phyloP scores from a whole-genome alignment of 1,140 invertebrate genomes.

The Branchinecta lynchi region DNA sequence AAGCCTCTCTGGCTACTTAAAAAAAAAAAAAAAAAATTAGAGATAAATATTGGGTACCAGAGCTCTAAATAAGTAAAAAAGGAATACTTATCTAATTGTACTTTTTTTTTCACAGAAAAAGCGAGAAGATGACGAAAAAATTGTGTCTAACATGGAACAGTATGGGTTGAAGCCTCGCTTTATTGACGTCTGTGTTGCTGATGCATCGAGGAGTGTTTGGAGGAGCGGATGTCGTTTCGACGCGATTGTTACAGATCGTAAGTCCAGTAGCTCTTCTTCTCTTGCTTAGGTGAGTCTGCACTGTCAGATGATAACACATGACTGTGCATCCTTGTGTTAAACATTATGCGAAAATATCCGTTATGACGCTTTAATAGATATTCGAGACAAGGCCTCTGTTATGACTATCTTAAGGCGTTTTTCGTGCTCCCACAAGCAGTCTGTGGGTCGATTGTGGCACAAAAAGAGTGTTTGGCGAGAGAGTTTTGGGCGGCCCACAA shows the following conservation, averaged over 20 bases:
- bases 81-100: too few species aligned
- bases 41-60: too few species aligned
- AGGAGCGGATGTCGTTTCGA: constrained; percentile 50
- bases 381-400: too few species aligned
- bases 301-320: not conserved
- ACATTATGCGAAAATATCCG: constrained; percentile 13
- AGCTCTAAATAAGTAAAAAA: too few species aligned
- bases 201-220: constrained; percentile 72
- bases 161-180: constrained; percentile 60
- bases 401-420: too few species aligned
- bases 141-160: constrained; percentile 66
- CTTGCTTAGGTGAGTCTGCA: constrained; percentile 14
- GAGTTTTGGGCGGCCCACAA: too few species aligned
- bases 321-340: not conserved
- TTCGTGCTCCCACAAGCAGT: too few species aligned
- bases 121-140: constrained; percentile 64
- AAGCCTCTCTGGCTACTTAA: too few species aligned
- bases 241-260: constrained; percentile 87
- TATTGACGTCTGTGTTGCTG: constrained; percentile 73
- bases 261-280: constrained; percentile 33
- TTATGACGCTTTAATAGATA: constrained; percentile 23
- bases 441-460: too few species aligned
- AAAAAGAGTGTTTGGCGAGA: too few species aligned
- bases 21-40: too few species aligned
- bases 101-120: constrained; percentile 33